A percentile compares a stretch with the other conserved stretches of the same genome.
These are phyloP conservation scores for Temnothorax longispinosus DNA, from an alignment of 1,140 invertebrate species.

Conservation along the genomic window DNA sequence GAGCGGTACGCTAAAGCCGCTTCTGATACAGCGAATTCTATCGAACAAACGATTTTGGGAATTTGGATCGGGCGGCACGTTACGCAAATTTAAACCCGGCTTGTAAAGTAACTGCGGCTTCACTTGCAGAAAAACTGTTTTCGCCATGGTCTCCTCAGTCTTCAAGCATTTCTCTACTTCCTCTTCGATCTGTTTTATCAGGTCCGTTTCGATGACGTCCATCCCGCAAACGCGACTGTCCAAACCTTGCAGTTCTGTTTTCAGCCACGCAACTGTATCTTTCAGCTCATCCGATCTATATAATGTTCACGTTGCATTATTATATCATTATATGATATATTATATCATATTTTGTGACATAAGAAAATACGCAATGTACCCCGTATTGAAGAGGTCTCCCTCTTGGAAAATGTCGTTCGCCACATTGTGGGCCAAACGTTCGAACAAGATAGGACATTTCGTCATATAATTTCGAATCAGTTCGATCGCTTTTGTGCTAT, in stretches of 20 bases:
- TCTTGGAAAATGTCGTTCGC: slow-evolving; percentile 88
- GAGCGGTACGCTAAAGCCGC: slow-evolving; percentile 91
- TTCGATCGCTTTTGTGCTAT: slow-evolving; percentile 92
- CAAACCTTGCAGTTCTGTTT: slow-evolving; percentile 87
- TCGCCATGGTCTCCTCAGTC: slow-evolving; percentile 71
- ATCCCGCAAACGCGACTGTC: slow-evolving; percentile 89
- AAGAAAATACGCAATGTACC: slow-evolving; percentile 78
- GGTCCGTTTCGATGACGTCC: slow-evolving; percentile 89
- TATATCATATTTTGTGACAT: neutral
- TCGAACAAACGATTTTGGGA: slow-evolving; percentile 91
- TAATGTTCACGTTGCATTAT: neutral
- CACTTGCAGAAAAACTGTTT: slow-evolving; percentile 90
- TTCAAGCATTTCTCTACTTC: slow-evolving; percentile 85
- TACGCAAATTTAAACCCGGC: slow-evolving; percentile 78
- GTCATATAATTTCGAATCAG: slow-evolving; percentile 90
- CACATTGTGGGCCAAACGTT: slow-evolving; percentile 85
- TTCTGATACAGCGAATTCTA: slow-evolving; percentile 92
- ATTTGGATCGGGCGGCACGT: slow-evolving; percentile 88
- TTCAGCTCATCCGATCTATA: slow-evolving; percentile 83
- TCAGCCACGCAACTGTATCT: slow-evolving; percentile 90
- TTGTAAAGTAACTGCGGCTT: slow-evolving; percentile 91
- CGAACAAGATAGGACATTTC: slow-evolving; percentile 92
- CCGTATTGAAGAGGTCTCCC: slow-evolving; percentile 88
- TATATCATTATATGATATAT: neutral
- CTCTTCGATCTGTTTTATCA: slow-evolving; percentile 88